phyloP scores from a whole-genome alignment of 2,888 invertebrate species.

The Halocaridina rubra region DNA sequence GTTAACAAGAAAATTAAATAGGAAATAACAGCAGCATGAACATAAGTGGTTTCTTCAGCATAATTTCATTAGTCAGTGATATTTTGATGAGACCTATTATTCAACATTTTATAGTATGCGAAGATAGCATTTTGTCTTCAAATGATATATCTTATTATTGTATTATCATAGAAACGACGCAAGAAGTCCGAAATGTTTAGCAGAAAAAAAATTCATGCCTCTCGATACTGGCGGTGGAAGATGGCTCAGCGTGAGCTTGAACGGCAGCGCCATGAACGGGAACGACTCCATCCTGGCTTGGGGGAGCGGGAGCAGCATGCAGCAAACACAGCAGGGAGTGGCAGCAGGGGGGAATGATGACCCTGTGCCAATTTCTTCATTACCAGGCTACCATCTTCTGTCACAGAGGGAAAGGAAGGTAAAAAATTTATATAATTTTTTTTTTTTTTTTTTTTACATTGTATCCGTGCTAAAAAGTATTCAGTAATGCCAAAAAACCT shows the following conservation, averaged over 20 bases:
- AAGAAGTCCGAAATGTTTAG: constrained; percentile 64
- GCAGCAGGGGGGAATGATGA: constrained; percentile 58
- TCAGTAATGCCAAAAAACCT: no score
- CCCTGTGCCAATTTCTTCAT: constrained; percentile 64
- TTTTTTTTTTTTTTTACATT: no score
- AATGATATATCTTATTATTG: no score
- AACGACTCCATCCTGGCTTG: constrained; percentile 52
- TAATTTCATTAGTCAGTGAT: no score
- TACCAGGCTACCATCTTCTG: constrained; percentile 68
- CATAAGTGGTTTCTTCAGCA: no score
- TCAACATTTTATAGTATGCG: no score
- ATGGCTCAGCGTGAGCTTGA: constrained; percentile 64
- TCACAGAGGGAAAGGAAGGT: constrained; percentile 69
- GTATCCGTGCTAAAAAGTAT: no score
- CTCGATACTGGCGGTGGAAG: constrained; percentile 64
- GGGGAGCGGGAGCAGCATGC: constrained; percentile 57
- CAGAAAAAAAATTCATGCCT: constrained; percentile 62
- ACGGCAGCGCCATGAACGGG: constrained; percentile 65
- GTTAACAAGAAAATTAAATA: no score
- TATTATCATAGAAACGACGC: constrained; percentile 56
- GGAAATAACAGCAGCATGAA: no score
- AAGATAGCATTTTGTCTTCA: no score
- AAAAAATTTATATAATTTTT: no score
- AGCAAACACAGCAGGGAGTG: constrained; percentile 48
- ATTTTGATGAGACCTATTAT: no score